These are phyloP conservation scores for Patella ulyssiponensis DNA, from an alignment of 2,888 invertebrate species.

Conservation along the genomic window DNA sequence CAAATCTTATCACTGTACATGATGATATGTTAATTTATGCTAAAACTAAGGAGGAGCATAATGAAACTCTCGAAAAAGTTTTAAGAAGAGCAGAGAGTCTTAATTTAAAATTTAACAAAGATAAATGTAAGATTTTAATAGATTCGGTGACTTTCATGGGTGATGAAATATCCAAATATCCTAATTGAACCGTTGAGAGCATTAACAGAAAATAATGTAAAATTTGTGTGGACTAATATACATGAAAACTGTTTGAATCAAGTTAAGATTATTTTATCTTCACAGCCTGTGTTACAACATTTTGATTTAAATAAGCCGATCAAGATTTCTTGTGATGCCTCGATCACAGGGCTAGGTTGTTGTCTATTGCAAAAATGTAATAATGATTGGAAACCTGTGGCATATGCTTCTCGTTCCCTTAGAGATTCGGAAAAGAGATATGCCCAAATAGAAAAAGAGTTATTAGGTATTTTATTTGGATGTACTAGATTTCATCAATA, in stretches of 20 bases:
- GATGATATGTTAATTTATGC: constrained; percentile 8
- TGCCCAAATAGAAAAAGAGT: background rate
- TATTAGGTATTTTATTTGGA: constrained; percentile 4
- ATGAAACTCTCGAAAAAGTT: background rate
- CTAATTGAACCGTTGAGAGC: background rate
- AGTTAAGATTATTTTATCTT: background rate
- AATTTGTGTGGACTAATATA: constrained; percentile 4
- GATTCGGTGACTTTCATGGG: background rate
- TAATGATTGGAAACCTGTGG: background rate
- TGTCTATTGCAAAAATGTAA: background rate
- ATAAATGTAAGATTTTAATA: constrained; percentile 6
- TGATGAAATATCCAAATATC: too few species aligned
- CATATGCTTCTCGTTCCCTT: background rate
- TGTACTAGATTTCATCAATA: background rate
- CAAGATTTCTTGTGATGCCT: background rate
- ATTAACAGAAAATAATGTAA: background rate
- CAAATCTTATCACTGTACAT: background rate
- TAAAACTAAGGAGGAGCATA: background rate
- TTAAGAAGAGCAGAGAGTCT: background rate
- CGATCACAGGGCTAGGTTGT: background rate
- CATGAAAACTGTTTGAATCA: background rate
- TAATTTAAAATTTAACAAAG: constrained; percentile 1
- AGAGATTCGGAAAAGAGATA: background rate
- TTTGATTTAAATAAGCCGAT: constrained; percentile 4
- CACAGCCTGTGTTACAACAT: background rate